Percentiles rank a stretch among this genome's conserved stretches.
These are phyloP conservation scores for Goniozus legneri DNA, from an alignment of 1,140 invertebrate species.

Conservation along the genomic window DNA sequence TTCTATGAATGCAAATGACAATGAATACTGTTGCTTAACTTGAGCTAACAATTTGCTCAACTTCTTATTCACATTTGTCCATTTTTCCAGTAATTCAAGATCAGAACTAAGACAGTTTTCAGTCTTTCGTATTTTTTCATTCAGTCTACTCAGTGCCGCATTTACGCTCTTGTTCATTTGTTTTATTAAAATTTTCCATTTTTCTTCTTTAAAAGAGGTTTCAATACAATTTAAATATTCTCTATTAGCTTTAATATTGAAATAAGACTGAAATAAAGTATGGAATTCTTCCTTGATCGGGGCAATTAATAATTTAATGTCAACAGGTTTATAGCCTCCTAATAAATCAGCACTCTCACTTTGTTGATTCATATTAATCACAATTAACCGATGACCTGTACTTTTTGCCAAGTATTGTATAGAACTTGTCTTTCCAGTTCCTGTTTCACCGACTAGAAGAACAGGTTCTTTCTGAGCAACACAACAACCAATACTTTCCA, in stretches of 20 bases:
- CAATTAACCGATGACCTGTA: constrained; percentile 79
- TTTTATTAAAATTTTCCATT: constrained; percentile 69
- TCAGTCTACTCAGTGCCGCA: constrained; percentile 64
- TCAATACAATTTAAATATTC: constrained; percentile 81
- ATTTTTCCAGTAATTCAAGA: constrained; percentile 47
- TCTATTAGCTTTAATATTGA: constrained; percentile 75
- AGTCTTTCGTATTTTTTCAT: constrained; percentile 11
- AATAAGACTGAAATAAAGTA: constrained; percentile 74
- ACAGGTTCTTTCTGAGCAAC: constrained; percentile 85
- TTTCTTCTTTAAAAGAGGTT: constrained; percentile 67
- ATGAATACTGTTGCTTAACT: constrained; percentile 64
- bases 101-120: constrained; percentile 8
- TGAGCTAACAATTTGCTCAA: constrained; percentile 69
- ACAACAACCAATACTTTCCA: constrained; percentile 85
- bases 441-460: constrained; percentile 95
- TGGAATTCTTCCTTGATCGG: constrained; percentile 86
- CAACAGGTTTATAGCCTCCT: constrained; percentile 96
- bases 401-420: constrained; percentile 89
- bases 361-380: constrained; percentile 99
- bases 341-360: constrained; percentile 94
- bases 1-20: constrained; percentile 91
- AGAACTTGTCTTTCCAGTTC: constrained; percentile 96
- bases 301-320: constrained; percentile 78
- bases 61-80: constrained; percentile 67
- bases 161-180: constrained; percentile 75